These are phyloP conservation scores for Paratrypauchen microcephalus DNA, from an alignment of 2,797 vertebrate genomes.

Conservation along the genomic window DNA sequence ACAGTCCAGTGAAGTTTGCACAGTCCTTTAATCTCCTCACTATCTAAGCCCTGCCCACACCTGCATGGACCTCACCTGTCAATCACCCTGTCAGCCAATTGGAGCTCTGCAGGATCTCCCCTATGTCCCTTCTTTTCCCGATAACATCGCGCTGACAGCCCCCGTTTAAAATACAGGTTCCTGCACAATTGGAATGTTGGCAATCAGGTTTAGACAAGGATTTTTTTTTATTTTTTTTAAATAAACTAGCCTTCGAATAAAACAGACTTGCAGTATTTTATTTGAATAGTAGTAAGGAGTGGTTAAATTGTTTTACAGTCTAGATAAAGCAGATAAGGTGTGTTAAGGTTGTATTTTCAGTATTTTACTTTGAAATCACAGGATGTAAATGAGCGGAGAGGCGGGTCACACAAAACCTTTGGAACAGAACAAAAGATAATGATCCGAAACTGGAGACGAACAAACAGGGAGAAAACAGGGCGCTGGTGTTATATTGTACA, in stretches of 20 bases:
- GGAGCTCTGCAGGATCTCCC: neutral
- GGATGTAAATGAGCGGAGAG: neutral
- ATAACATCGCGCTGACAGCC: neutral
- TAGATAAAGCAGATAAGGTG: conserved; percentile 4
- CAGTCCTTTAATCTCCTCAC: conserved; percentile 19
- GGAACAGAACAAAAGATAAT: neutral
- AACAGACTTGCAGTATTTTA: neutral
- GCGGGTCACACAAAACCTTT: conserved; percentile 11
- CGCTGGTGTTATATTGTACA: neutral
- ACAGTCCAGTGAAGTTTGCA: conserved; percentile 16
- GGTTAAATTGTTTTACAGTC: neutral
- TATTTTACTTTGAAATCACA: neutral
- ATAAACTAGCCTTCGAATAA: too few species aligned
- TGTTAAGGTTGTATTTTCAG: neutral
- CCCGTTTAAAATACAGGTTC: conserved; percentile 24
- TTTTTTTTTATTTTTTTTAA: too few species aligned
- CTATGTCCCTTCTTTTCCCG: neutral
- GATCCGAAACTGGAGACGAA: conserved; percentile 33
- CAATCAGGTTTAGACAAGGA: conserved; percentile 22
- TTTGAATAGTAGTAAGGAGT: neutral
- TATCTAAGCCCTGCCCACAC: conserved; percentile 38
- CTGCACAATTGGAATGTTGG: conserved; percentile 33
- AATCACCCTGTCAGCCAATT: conserved; percentile 39
- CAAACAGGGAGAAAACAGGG: neutral
- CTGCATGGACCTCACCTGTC: conserved; percentile 16